Conservation (phyloP, 92 coral and sea anemone species). For the Nematostella vectensis region DNA sequence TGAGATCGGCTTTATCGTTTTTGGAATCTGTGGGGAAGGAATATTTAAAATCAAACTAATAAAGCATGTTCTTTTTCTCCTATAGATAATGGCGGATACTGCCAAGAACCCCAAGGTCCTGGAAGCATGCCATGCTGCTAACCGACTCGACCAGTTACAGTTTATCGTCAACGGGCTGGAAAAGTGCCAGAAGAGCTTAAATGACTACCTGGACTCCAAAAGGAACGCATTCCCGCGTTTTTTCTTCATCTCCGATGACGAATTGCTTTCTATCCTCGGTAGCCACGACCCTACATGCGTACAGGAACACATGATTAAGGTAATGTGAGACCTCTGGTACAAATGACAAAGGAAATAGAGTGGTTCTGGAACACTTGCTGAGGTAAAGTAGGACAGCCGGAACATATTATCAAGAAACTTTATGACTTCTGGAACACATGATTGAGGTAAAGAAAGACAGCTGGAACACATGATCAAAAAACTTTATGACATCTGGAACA, state of each 20-base stretch:
- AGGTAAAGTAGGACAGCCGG: no score
- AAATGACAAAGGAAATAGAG: neutral
- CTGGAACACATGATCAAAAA: no score
- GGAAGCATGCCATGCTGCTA: conserved; percentile 94
- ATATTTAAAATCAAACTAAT: no score
- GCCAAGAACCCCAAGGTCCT: conserved; percentile 95
- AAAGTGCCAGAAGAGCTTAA: conserved; percentile 97
- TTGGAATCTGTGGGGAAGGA: no score
- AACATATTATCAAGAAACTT: no score
- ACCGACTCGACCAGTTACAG: conserved; percentile 91
- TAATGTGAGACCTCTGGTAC: no score
- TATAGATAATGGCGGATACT: conserved; percentile 88
- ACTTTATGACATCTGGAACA: no score
- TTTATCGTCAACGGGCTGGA: conserved; percentile 88
- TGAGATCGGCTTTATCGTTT: no score
- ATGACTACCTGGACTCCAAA: conserved; percentile 97
- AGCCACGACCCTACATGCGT: conserved; percentile 97
- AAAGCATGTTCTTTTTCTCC: no score
- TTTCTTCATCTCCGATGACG: conserved; percentile 99
- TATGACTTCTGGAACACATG: no score
- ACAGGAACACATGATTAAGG: conserved; percentile 99
- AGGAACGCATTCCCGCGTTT: conserved; percentile 98
- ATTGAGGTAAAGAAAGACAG: no score
- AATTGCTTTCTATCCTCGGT: conserved; percentile 90
- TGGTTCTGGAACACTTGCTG: no score